A percentile compares a stretch with the other conserved stretches of the same genome.
phyloP scores from a whole-genome alignment of 2,797 vertebrate species.

The Heteromormyrus szaboi region DNA sequence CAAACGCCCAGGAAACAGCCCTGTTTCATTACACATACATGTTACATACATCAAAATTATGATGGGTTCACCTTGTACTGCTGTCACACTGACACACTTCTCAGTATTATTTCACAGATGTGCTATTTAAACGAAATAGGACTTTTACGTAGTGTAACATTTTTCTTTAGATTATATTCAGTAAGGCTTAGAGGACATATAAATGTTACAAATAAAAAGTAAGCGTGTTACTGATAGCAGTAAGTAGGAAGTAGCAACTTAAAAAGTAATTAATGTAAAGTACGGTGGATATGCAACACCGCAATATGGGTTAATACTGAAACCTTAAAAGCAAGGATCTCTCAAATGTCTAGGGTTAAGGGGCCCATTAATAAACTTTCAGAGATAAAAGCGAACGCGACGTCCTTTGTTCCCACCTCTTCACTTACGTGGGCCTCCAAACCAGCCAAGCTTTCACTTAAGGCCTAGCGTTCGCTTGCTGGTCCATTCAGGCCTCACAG shows the following conservation, averaged over 20 bases:
- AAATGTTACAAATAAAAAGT: neutral
- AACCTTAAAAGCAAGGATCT: conserved; percentile 28
- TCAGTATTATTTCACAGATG: neutral
- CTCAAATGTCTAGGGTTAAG: conserved; percentile 54
- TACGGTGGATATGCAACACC: conserved; percentile 18
- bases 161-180: neutral
- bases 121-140: neutral
- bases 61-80: neutral
- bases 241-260: neutral
- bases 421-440: conserved; percentile 50
- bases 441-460: conserved; percentile 31
- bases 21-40: neutral
- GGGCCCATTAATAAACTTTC: conserved; percentile 55
- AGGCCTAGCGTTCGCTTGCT: conserved; percentile 55
- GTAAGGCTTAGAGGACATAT: neutral
- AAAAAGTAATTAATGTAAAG: conserved; percentile 27
- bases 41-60: neutral
- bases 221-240: conserved; percentile 15
- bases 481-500: conserved; percentile 42
- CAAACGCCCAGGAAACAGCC: neutral
- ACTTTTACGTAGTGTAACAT: neutral
- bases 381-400: conserved; percentile 54
- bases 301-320: conserved; percentile 22
- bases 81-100: neutral
- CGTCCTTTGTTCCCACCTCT: conserved; percentile 60